Evolutionary conservation across 2,113 vertebrate species (phyloP).

Genomic region (Alethe diademata): DNA sequence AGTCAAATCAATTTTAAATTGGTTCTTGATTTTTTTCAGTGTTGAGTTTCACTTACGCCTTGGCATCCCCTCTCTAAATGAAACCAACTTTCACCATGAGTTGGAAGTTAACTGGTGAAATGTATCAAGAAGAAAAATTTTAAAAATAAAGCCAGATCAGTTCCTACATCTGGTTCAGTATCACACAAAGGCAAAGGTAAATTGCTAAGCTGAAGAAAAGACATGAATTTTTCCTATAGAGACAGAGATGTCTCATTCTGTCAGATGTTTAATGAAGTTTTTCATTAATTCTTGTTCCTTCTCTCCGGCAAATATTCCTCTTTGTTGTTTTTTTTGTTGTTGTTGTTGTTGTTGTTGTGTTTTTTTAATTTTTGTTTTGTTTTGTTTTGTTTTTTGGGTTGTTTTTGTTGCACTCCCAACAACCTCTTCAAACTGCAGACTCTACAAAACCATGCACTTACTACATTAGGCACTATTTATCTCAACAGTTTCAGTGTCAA

Average conservation of each 20-base stretch:
- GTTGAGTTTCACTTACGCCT: not conserved
- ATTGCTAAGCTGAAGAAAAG: not conserved
- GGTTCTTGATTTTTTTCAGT: not conserved
- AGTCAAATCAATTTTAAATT: not conserved
- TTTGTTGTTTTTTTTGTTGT: rapidly evolving
- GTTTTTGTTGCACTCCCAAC: not conserved
- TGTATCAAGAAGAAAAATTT: not conserved
- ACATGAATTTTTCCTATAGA: not conserved
- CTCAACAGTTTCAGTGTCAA: not conserved
- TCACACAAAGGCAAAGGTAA: not conserved
- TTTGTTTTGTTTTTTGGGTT: too few species aligned
- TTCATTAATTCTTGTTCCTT: not conserved
- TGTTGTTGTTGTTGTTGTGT: too few species aligned
- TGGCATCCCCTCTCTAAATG: not conserved
- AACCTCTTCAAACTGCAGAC: not conserved
- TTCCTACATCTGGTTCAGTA: not conserved
- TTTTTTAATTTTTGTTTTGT: too few species aligned
- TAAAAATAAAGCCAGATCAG: not conserved
- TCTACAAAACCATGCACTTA: not conserved
- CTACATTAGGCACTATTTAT: not conserved
- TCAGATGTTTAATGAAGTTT: not conserved
- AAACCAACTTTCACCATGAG: not conserved
- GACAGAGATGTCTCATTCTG: not conserved
- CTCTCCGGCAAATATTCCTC: not conserved
- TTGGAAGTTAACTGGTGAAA: not conserved